Percentiles rank a stretch among this genome's conserved stretches.
Evolutionary conservation across 2,888 invertebrate species (phyloP).

Genomic region (Leptarthrus brevirostris): DNA sequence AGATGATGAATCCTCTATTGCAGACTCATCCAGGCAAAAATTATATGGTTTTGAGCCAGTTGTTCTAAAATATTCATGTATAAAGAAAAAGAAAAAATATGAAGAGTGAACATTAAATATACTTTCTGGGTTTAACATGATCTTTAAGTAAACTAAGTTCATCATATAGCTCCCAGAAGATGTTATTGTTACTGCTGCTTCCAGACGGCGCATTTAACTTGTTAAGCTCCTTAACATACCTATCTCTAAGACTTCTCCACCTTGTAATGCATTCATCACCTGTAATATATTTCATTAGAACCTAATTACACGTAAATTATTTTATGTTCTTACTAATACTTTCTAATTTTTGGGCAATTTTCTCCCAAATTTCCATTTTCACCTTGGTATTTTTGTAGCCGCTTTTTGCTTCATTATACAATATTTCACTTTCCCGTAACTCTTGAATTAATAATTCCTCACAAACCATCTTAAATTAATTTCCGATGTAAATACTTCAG

Average conservation of each 20-base stretch:
- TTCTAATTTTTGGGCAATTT: background rate
- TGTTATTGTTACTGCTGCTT: too few species aligned
- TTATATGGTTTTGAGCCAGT: background rate
- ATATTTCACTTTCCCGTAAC: background rate
- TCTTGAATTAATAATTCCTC: background rate
- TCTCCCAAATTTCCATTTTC: background rate
- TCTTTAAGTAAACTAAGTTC: background rate
- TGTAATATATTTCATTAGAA: background rate
- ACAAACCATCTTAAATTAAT: background rate
- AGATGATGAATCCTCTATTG: background rate
- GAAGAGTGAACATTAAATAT: background rate
- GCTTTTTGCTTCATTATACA: background rate
- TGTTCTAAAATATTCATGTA: background rate
- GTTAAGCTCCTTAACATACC: too few species aligned
- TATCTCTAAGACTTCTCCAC: too few species aligned
- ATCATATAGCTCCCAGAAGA: background rate
- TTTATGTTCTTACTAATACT: background rate
- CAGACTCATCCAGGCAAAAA: background rate
- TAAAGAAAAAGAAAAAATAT: background rate
- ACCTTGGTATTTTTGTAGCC: background rate
- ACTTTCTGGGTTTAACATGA: slow-evolving; percentile 11
- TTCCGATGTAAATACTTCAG: too few species aligned
- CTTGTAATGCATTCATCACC: background rate
- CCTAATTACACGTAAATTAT: background rate
- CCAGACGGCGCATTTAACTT: background rate